phyloP scores from a whole-genome alignment of 92 coral and sea anemone genomes.

The Isaurus tuberculatus region DNA sequence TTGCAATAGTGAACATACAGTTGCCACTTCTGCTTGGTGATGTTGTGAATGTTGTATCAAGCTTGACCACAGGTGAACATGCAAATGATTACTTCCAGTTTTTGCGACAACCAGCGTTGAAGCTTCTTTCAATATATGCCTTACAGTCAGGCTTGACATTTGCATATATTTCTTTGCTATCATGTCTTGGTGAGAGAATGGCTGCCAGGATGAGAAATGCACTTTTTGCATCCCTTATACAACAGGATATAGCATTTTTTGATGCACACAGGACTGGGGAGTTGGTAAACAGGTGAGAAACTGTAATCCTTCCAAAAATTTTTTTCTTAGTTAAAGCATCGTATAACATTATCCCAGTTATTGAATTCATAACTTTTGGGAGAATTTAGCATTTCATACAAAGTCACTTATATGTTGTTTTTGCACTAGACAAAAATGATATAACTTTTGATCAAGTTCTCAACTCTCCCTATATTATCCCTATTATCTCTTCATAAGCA shows the following conservation, averaged over 20 bases:
- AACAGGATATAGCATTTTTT: conserved; percentile 98
- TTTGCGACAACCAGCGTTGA: conserved; percentile 78
- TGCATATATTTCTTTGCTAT: conserved; percentile 87
- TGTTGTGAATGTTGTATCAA: conserved; percentile 93
- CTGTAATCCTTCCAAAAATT: background rate
- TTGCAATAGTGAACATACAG: conserved; percentile 89
- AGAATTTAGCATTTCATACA: too few species aligned
- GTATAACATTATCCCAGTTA: too few species aligned
- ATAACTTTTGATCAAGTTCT: too few species aligned
- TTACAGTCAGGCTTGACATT: conserved; percentile 89
- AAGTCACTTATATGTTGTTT: too few species aligned
- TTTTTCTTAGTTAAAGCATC: too few species aligned
- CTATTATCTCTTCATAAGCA: too few species aligned
- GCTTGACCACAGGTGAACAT: conserved; percentile 78
- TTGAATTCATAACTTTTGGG: too few species aligned
- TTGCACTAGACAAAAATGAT: too few species aligned
- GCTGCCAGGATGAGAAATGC: conserved; percentile 92
- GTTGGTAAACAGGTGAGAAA: conserved; percentile 84
- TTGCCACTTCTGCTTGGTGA: conserved; percentile 91
- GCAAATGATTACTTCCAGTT: conserved; percentile 75
- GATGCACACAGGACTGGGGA: conserved; percentile 98
- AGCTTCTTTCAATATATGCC: conserved; percentile 80
- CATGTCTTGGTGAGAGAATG: conserved; percentile 93
- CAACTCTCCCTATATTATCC: too few species aligned
- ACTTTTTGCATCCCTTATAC: conserved; percentile 80